Evolutionary conservation across 2,888 invertebrate genomes (phyloP).

Genomic region (Aphodius granarius): DNA sequence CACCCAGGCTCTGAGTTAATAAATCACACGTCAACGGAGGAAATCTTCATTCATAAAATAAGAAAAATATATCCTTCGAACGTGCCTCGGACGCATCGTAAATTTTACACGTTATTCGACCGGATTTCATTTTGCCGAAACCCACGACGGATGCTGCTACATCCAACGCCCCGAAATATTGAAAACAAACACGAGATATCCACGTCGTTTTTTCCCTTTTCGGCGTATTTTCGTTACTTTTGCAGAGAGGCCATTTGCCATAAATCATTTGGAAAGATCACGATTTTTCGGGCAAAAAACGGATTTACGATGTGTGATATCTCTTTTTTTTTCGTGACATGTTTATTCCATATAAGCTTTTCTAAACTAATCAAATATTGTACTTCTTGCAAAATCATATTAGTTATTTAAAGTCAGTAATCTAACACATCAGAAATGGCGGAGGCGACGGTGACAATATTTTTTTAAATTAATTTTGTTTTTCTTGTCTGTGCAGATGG

Average conservation of each 20-base stretch:
- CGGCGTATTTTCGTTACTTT: neutral
- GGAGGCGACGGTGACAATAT: neutral
- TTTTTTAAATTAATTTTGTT: neutral
- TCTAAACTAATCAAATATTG: too few relatives aligned
- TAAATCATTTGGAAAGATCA: neutral
- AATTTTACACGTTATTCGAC: neutral
- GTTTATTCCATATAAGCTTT: too few relatives aligned
- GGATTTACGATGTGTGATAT: neutral
- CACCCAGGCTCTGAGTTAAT: neutral
- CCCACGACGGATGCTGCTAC: neutral
- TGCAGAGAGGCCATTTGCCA: neutral
- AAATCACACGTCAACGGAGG: neutral
- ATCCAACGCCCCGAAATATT: neutral
- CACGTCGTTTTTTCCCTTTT: neutral
- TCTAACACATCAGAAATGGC: too few relatives aligned
- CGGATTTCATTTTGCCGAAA: neutral
- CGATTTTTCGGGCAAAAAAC: neutral
- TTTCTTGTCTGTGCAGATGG: slow-evolving; percentile 71
- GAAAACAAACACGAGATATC: neutral
- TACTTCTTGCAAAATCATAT: too few relatives aligned
- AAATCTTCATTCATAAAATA: neutral
- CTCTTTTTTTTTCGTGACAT: neutral
- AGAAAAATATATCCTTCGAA: neutral
- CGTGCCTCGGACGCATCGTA: neutral
- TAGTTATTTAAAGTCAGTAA: too few relatives aligned